Evolutionary conservation across 2,113 vertebrate genomes (phyloP).

Genomic region (Blennius ocellaris): DNA sequence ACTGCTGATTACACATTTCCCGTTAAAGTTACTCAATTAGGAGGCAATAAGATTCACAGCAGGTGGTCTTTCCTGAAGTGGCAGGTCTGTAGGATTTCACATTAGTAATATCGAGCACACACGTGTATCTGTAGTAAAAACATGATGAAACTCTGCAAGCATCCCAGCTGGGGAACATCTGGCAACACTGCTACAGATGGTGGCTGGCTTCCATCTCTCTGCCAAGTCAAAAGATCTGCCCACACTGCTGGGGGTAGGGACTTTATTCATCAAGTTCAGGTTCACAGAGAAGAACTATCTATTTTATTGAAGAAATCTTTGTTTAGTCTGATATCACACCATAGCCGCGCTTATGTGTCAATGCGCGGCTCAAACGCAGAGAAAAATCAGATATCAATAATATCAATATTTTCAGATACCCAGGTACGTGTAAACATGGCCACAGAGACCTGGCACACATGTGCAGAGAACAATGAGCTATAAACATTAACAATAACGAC

Average conservation of each 20-base stretch:
- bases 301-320: background rate
- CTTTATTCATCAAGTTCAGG: background rate
- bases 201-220: background rate
- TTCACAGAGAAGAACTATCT: background rate
- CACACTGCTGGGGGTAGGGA: background rate
- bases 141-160: constrained; percentile 4
- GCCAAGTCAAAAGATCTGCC: background rate
- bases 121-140: background rate
- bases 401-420: too few species aligned
- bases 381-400: too few species aligned
- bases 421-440: too few species aligned
- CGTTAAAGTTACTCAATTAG: constrained; percentile 16
- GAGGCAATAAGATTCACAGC: background rate
- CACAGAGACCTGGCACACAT: too few species aligned
- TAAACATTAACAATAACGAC: too few species aligned
- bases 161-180: constrained; percentile 20
- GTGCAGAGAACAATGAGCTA: too few species aligned
- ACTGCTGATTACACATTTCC: constrained; percentile 7
- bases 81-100: constrained; percentile 2
- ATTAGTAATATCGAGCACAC: background rate
- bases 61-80: constrained; percentile 7
- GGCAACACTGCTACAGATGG: constrained; percentile 9
- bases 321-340: background rate
- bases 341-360: too few species aligned
- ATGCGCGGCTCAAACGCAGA: too few species aligned